These are phyloP conservation scores for Hydrophis major DNA, from an alignment of 2,797 vertebrate genomes.

Conservation along the genomic window DNA sequence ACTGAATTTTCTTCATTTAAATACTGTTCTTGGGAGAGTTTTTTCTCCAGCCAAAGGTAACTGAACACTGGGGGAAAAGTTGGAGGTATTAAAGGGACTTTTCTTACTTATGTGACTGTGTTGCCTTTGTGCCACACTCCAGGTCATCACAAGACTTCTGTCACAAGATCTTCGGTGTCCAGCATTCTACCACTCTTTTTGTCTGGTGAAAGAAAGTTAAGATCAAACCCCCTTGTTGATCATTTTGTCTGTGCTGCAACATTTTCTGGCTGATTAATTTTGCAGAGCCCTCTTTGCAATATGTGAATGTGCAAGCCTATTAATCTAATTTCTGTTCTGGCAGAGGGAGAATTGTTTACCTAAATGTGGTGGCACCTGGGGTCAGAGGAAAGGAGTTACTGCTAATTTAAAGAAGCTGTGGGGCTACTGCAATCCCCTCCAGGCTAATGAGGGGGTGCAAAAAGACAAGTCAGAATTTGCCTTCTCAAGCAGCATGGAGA, in stretches of 20 bases:
- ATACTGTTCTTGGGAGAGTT: too few species aligned
- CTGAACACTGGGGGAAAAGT: too few species aligned
- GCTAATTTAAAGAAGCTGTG: not conserved
- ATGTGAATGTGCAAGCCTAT: not conserved
- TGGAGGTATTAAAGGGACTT: too few species aligned
- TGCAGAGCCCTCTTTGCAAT: not conserved
- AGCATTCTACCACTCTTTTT: not conserved
- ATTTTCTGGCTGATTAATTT: not conserved
- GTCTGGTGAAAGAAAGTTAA: not conserved
- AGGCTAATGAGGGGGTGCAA: not conserved
- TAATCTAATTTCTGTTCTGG: not conserved
- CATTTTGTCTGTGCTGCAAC: not conserved
- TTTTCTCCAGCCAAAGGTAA: too few species aligned
- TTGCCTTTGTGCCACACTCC: too few species aligned
- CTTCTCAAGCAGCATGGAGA: not conserved
- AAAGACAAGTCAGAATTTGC: slow-evolving; percentile 1
- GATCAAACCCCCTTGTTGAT: not conserved
- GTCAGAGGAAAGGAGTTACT: not conserved
- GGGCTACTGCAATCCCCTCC: not conserved
- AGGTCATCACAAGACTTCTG: not conserved
- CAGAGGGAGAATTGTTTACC: not conserved
- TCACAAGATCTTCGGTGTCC: not conserved
- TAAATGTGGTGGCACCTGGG: not conserved
- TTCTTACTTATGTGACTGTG: too few species aligned
- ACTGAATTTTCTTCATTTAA: too few species aligned